Evolutionary conservation across 2,113 vertebrate genomes (phyloP).

Genomic region (Puntigrus tetrazona): DNA sequence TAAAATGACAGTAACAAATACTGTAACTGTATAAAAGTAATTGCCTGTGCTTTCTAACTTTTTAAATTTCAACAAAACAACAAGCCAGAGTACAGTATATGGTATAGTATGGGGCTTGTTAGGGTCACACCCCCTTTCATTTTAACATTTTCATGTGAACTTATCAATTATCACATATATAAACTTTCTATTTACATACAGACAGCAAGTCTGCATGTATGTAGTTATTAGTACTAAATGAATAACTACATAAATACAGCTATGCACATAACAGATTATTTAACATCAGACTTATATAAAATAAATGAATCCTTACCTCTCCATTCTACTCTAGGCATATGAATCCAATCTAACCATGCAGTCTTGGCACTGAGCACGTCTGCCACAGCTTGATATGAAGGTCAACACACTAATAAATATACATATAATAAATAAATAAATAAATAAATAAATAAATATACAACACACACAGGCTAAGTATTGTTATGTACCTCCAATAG

Average conservation of each 20-base stretch:
- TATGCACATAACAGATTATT: background rate
- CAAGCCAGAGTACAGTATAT: background rate
- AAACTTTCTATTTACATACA: too few relatives aligned
- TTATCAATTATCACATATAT: background rate
- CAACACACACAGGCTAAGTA: background rate
- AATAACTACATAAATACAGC: background rate
- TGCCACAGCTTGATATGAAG: background rate
- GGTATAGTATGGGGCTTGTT: background rate
- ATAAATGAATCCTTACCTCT: slow-evolving; percentile 17
- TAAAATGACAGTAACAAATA: too few relatives aligned
- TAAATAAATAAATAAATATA: too few relatives aligned
- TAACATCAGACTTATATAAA: background rate
- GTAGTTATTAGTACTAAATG: too few relatives aligned
- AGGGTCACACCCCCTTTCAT: background rate
- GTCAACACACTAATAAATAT: background rate
- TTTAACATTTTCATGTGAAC: background rate
- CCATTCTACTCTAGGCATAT: slow-evolving; percentile 4
- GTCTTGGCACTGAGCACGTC: background rate
- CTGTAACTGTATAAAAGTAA: background rate
- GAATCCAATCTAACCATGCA: slow-evolving; percentile 10
- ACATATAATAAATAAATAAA: too few relatives aligned
- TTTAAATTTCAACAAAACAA: background rate
- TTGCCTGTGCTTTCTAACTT: background rate
- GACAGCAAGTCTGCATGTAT: background rate
- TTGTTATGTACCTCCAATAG: background rate